Base-by-base conservation (phyloP, 1,140 invertebrate genomes). In the Pinna nobilis region DNA sequence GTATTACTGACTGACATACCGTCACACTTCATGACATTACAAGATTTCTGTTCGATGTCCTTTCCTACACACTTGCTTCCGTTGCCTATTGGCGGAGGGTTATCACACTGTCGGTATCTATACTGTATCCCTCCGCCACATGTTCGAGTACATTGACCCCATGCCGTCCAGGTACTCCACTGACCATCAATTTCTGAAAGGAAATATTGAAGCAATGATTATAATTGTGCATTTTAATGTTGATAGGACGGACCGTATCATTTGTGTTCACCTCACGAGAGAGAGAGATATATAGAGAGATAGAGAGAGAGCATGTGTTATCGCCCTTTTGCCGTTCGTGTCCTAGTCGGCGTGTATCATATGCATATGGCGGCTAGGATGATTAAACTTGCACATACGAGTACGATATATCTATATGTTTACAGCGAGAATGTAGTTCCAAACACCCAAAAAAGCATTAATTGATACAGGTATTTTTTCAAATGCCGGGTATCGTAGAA, bases 11-110 rank as follows among this genome's bases (percentile, higher is more conserved):
- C 32, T 15, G 23, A 64, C 78, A 33, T 60, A 83, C 79, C 68
- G 28, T 41, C 50, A 32, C 82, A 83, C 0, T 23, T 30, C 13
- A 76, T 69, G 3, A 2, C 57, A 65, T 82, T 82, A 50, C 83
- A 84, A 1, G 61, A 23, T 0, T 41, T 28, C 15, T 47, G 13
- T 32, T 84, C 77, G 11, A 33, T 23, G 39, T 69, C 74, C 11
- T 23, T 49, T 39, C 83, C 82, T 92, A 39, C 41, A 70, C 83
- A 84, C 11, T 59, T 37, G 15, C 55, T 41, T 4, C 83, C 83
- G 2, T 76, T 60, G 11, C 78, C 64, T 91, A 79, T 75, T 66
- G 86, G 81, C 11, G 79, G 55, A 1, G 86, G 86, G 55, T 81
- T 84, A 66, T 81, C 78, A 70, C 86, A 87, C 9, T 67, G 66